Evolutionary conservation across 2,113 vertebrate genomes (phyloP), one percentile per base, ranked within the genome.

Genomic region (Cisticola juncidis): DNA sequence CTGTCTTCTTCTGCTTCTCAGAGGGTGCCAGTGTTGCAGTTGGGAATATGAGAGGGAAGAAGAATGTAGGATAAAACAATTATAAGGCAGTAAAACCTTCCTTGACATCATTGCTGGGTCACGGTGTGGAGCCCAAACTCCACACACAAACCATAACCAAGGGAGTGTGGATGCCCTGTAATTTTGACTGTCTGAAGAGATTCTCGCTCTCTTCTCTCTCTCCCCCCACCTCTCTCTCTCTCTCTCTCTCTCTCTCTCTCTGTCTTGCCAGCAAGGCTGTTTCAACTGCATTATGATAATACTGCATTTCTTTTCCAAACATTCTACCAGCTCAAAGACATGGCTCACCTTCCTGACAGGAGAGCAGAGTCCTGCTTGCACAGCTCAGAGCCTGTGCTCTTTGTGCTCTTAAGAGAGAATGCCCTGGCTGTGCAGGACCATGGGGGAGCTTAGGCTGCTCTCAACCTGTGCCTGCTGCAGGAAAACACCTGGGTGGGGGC

Each of bases 401-500:
- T 12, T 53, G n/a, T 33, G n/a, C 26, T 69, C n/a, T 35, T 12
- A 33, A 17, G 40, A 26, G 25, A 11, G 18, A 16, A 18, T 66
- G 23, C 6, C 38, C 40, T 8, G 8, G 7, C 36, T 83, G 29
- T 25, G 40, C 22, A 73, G 38, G 16, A 10, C 21, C 28, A 4
- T 6, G 6, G 9, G 7, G 5, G 18, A 38, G 4, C 7, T 86
- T 8, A 23, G 6, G 5, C 14, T 77, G 24, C 19, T 36, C 12
- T 26, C 28, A 7, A 8, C 15, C 14, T 64, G 14, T 24, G 17
- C 6, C 1, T 54, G 7, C 22, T 6, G 0, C 62, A 33, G 14
- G 12, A 22, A 81, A 72, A 28, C 7, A 23, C 20, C 14, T 23
- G 13, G 33, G 7, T 1, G 3, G 47, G 36, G 12, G 5, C 23